Conservation (phyloP, 1,140 invertebrate species). For the Aphaenogaster ashmeadi region DNA sequence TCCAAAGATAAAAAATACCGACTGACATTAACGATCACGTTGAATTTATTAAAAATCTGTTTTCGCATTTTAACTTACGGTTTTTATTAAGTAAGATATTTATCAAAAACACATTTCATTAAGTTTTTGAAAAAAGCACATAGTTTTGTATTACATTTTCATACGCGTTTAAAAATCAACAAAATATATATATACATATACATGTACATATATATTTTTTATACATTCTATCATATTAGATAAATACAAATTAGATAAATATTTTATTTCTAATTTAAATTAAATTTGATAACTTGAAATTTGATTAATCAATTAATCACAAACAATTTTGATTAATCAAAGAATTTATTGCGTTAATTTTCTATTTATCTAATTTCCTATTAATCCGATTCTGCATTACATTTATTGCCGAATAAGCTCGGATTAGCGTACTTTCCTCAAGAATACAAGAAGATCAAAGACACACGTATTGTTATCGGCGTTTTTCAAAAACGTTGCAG, state of each 20-base stretch:
- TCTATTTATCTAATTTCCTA: not conserved
- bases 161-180: not conserved
- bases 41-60: constrained; percentile 24
- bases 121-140: not conserved
- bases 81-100: constrained; percentile 7
- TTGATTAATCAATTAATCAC: not conserved
- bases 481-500: constrained; percentile 6
- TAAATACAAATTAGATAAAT: not conserved
- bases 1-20: constrained; percentile 1
- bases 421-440: not conserved
- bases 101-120: not conserved
- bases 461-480: not conserved
- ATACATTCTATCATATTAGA: not conserved
- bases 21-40: not conserved
- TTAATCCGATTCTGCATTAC: not conserved
- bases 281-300: not conserved
- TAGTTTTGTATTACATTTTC: not conserved
- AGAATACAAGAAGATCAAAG: not conserved
- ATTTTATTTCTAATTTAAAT: not conserved
- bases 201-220: not conserved
- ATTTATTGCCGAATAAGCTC: not conserved
- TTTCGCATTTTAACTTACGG: not conserved
- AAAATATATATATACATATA: not conserved
- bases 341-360: not conserved
- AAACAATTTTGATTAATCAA: not conserved